Evolutionary conservation across 2,113 vertebrate genomes (phyloP).

Genomic region (Barnardius zonarius): DNA sequence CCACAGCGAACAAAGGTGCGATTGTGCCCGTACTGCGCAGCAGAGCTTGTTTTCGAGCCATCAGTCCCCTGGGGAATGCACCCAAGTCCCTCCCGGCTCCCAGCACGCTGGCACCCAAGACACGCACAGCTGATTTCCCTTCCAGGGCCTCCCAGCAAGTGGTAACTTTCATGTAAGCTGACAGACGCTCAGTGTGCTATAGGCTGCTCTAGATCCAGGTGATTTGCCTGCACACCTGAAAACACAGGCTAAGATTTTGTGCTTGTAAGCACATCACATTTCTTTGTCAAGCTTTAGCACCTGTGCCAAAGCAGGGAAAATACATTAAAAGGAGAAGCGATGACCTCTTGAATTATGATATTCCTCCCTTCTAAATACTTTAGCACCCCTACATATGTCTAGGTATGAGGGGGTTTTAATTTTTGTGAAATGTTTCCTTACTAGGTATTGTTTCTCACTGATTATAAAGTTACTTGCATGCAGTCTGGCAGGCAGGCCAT

Average conservation of each 20-base stretch:
- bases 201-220: not conserved
- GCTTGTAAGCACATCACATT: not conserved
- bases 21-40: not conserved
- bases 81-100: not conserved
- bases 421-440: not conserved
- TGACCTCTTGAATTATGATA: not conserved
- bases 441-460: not conserved
- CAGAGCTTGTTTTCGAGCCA: not conserved
- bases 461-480: not conserved
- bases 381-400: not conserved
- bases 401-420: no score
- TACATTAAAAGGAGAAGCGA: not conserved
- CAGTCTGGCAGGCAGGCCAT: not conserved
- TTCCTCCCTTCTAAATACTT: not conserved
- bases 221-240: not conserved
- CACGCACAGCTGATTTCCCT: accelerated
- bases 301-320: not conserved
- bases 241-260: not conserved
- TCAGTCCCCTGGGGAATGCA: not conserved
- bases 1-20: accelerated
- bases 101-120: accelerated
- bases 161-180: accelerated
- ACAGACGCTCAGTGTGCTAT: accelerated
- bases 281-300: not conserved
- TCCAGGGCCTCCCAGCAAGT: not conserved